A percentile compares a stretch with the other conserved stretches of the same genome.
These are phyloP conservation scores for Chouioia cunea DNA, from an alignment of 2,888 invertebrate genomes.

Conservation along the genomic window DNA sequence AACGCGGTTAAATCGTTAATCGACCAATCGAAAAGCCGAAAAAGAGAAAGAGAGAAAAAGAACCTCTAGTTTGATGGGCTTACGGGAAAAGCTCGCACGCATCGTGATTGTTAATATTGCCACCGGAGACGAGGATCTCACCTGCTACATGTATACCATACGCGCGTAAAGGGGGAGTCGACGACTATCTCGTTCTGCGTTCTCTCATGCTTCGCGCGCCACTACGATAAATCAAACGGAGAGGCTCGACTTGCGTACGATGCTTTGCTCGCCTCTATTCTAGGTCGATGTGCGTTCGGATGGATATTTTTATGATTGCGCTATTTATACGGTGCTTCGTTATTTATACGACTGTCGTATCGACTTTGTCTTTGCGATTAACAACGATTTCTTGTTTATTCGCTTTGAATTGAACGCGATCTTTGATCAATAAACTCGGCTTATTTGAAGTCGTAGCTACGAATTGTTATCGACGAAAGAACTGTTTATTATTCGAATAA, in stretches of 20 bases:
- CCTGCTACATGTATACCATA: no score
- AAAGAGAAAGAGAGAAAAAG: conserved; percentile 17
- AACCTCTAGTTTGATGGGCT: conserved; percentile 36
- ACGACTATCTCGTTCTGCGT: neutral
- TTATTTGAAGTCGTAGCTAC: no score
- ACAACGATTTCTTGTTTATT: no score
- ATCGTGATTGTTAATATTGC: conserved; percentile 30
- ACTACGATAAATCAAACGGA: conserved; percentile 35
- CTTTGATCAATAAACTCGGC: no score
- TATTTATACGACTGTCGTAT: neutral
- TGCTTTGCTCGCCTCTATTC: no score
- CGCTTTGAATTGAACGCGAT: no score
- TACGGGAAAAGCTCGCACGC: conserved; percentile 37
- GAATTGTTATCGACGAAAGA: no score
- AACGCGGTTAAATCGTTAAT: no score
- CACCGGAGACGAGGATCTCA: conserved; percentile 2
- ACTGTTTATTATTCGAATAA: no score
- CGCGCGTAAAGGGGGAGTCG: neutral
- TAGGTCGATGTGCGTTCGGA: no score
- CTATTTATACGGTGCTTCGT: conserved; percentile 2
- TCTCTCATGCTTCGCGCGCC: conserved; percentile 14
- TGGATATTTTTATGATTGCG: no score
- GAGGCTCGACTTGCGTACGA: neutral
- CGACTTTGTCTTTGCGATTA: no score
- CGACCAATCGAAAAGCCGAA: neutral